These are phyloP conservation scores for Actenoides lindsayi DNA, from an alignment of 2,113 vertebrate species.

Conservation along the genomic window DNA sequence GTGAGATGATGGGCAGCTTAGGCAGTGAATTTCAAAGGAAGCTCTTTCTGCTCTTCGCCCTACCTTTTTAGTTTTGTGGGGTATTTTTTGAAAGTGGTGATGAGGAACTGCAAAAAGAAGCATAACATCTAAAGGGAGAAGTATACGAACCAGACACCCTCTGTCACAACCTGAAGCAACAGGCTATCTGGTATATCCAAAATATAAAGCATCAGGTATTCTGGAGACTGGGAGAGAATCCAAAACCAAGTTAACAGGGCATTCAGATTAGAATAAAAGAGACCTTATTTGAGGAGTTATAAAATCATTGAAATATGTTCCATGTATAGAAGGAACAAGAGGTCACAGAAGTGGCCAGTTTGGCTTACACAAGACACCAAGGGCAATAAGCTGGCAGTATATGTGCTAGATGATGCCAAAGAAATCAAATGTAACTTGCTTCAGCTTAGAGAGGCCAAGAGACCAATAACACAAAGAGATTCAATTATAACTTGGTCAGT, in stretches of 20 bases:
- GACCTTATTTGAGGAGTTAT: conserved; percentile 44
- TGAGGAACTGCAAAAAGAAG: background rate
- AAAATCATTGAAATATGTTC: conserved; percentile 33
- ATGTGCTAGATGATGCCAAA: background rate
- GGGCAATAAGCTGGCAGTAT: conserved; percentile 38
- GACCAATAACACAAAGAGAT: conserved; percentile 52
- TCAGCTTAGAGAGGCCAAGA: conserved; percentile 34
- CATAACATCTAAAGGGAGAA: background rate
- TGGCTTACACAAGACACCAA: conserved; percentile 17
- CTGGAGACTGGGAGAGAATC: conserved; percentile 22
- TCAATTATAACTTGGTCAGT: conserved; percentile 51
- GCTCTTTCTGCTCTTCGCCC: background rate
- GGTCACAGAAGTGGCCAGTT: conserved; percentile 52
- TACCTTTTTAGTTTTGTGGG: too few species aligned
- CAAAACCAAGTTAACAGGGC: conserved; percentile 24
- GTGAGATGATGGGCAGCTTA: background rate
- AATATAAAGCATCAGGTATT: conserved; percentile 28
- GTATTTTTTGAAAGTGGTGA: background rate
- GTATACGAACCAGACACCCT: background rate
- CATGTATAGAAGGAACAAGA: conserved; percentile 52
- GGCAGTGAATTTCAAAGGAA: background rate
- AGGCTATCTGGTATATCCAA: background rate
- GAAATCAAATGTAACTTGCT: conserved; percentile 46
- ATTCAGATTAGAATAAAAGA: conserved; percentile 46
- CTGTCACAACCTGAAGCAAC: background rate